Percentiles rank a stretch among this genome's conserved stretches.
Evolutionary conservation across 1,140 invertebrate species (phyloP).

Genomic region (Plodia interpunctella): DNA sequence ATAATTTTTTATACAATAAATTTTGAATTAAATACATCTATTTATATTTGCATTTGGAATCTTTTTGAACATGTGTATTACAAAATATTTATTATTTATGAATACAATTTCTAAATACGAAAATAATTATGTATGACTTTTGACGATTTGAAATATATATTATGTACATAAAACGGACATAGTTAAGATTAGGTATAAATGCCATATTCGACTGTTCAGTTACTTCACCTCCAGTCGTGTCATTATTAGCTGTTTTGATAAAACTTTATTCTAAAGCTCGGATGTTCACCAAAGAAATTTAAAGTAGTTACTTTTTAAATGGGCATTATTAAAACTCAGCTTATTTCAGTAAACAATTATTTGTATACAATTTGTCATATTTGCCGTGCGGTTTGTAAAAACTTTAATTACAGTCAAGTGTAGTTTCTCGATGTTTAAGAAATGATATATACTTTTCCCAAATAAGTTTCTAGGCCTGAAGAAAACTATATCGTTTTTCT

Average conservation of each 20-base stretch:
- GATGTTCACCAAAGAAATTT: constrained; percentile 31
- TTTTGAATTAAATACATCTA: too few relatives aligned
- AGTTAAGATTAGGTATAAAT: not conserved
- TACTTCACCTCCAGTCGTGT: constrained; percentile 17
- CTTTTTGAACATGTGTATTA: not conserved
- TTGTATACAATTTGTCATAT: not conserved
- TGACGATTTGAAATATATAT: not conserved
- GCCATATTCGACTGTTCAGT: constrained; percentile 17
- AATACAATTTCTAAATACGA: constrained; percentile 6
- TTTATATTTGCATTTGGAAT: not conserved
- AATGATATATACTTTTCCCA: too few relatives aligned
- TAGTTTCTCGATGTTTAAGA: too few relatives aligned
- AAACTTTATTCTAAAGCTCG: not conserved
- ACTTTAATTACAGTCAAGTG: too few relatives aligned
- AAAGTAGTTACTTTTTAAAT: constrained; percentile 23
- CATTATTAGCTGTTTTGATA: constrained; percentile 2
- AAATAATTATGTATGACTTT: not conserved
- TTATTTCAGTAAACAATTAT: not conserved
- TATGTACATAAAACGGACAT: not conserved
- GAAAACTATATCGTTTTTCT: too few relatives aligned
- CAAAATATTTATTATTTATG: not conserved
- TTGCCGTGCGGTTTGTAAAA: not conserved
- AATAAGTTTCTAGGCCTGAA: too few relatives aligned
- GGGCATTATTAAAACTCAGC: constrained; percentile 26
- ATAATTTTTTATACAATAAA: too few relatives aligned